Base-by-base conservation (phyloP, 2,888 invertebrate genomes). In the Drosophila lacicola region DNA sequence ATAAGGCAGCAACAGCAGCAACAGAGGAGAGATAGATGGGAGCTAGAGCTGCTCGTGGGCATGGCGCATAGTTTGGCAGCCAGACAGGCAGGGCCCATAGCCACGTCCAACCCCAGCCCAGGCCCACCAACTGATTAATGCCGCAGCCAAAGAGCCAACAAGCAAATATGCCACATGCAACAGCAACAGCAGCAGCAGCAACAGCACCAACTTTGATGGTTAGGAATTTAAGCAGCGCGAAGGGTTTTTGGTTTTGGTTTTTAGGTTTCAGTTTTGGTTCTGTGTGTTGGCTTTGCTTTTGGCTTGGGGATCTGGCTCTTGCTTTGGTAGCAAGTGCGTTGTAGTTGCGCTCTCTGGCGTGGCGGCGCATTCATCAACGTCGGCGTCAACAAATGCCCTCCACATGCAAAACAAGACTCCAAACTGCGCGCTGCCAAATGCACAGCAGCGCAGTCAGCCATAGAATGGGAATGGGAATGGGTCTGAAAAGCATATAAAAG, bases 131-230 rank as follows among this genome's bases (percentile, higher is more conserved):
- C 64, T 64, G 64, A 64, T 64, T 64, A 64, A 64, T 64, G 64
- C 64, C 51, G 6, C 66, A 75, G 76, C 79, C 77, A 72, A 83
- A 70, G 67, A 77, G 80, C 70, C 78, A 78, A 80, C 82, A 74
- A 84, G 82, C 85, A 73, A 83, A 82, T 86, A 83, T 80, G 88
- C 88, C 88, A 82, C 83, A 88, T 74, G 64, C 79, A 78, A 74
- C 82, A 58, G 55, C 68, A 58, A 56, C 63, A 51, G 6, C 51
- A 49, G 29, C 56, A 70, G 21, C 54, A 57, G 47, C 57, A 78
- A 77, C 70, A 36, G 44, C 62, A 80, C 71, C 71, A 39, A 39
- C 51, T 56, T 47, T 49, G 55, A 60, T 53, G 66, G 58, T 73
- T 78, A 63, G 80, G 75, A 82, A 82, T 82, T 82, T 68, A 51